Evolutionary conservation across 2,888 invertebrate species (phyloP), one percentile per base, ranked within the genome.

Genomic region (Aplocera efformata): DNA sequence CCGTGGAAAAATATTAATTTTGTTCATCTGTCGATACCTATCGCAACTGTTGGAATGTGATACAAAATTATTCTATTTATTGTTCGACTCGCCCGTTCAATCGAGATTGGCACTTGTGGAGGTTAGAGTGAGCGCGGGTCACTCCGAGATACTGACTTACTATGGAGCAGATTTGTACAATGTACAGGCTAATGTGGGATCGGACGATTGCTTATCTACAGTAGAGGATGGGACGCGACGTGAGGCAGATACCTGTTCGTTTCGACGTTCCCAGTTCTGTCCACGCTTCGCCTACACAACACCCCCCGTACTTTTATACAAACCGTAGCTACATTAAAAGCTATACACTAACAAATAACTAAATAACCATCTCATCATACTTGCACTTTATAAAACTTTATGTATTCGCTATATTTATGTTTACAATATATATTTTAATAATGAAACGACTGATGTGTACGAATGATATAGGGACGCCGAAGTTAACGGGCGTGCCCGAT

Each of bases 381-480:
- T 69, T 54, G 63, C 59, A 54, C 26, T 68, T 56, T 65, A 72
- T 67, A 68, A 68, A 70, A 67, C 53, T 66, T 59, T 42, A 51
- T 41, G 35, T 67, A 62, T 63, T 43, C 35, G 44, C 34, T 43
- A 67, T 70, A 63, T 56, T 59, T 63, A 49, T 56, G 61, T 22
- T 29, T 47, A 61, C 48, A 53, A 54, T 56, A 58, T 61, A 58
- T 60, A 60, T 65, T 67, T 72, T 66, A 58, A 70, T 71, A 71
- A 67, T 70, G 77, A 74, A 79, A 75, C 70, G 61, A 76, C 53
- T 81, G 83, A 84, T 82, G 82, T 83, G 82, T 83, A 76, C 64
- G 70, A 67, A 74, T 82, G 81, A 81, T 83, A 81, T 82, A 56
- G 66, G 67, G 73, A 65, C 63, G 61, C 49, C 58, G 44, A 46